Percentiles rank a stretch among this genome's conserved stretches.
Evolutionary conservation across 1,140 invertebrate genomes (phyloP).

Genomic region (Euura lappo): DNA sequence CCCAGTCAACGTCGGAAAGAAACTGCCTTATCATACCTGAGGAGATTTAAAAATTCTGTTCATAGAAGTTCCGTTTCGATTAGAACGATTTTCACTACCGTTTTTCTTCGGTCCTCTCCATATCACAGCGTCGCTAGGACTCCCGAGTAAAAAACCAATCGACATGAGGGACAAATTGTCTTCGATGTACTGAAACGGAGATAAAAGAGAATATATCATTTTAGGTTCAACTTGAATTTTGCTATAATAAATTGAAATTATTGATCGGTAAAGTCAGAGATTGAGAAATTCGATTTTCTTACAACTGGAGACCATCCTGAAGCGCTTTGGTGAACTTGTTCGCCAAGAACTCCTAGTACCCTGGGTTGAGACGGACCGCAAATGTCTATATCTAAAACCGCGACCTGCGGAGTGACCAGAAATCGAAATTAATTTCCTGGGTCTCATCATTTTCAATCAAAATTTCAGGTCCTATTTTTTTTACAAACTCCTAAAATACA

Average conservation of each 20-base stretch:
- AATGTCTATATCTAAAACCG: conserved; percentile 90
- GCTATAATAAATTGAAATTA: neutral
- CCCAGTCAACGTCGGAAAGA: conserved; percentile 94
- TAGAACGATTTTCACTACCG: conserved; percentile 57
- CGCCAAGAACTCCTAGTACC: conserved; percentile 72
- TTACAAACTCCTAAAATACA: too few relatives aligned
- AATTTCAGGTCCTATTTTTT: too few relatives aligned
- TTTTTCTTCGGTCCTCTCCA: conserved; percentile 97
- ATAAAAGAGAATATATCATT: conserved; percentile 10
- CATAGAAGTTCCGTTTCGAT: conserved; percentile 9
- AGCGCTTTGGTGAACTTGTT: conserved; percentile 92
- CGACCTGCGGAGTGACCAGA: conserved; percentile 67
- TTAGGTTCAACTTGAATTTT: neutral
- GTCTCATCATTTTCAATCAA: too few relatives aligned
- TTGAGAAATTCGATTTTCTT: conserved; percentile 49
- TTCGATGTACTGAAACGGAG: conserved; percentile 71
- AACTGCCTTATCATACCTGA: conserved; percentile 93
- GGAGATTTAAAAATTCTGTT: conserved; percentile 28
- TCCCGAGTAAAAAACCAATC: conserved; percentile 86
- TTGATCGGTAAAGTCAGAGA: neutral
- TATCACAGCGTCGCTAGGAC: conserved; percentile 87
- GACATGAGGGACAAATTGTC: conserved; percentile 93
- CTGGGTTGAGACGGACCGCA: conserved; percentile 88
- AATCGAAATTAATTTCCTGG: too few relatives aligned
- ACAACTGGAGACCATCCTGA: conserved; percentile 97